Conservation (phyloP, 2,113 vertebrate species). For the Noctilio leporinus region DNA sequence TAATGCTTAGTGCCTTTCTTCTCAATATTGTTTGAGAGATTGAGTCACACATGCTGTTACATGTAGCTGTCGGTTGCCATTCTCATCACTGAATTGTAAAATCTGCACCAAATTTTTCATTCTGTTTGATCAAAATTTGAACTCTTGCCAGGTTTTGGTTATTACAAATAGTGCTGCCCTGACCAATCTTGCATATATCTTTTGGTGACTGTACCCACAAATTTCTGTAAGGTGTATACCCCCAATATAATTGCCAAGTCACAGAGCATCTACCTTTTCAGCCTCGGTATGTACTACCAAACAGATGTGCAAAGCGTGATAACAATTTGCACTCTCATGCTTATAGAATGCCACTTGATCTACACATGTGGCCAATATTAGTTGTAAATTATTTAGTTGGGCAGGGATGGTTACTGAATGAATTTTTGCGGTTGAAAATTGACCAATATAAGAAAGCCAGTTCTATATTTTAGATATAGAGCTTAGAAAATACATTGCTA, state of each 20-base stretch:
- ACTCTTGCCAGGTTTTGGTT: not conserved
- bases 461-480: not conserved
- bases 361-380: not conserved
- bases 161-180: not conserved
- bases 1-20: not conserved
- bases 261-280: not conserved
- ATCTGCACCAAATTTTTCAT: not conserved
- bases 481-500: not conserved
- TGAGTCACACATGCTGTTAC: not conserved
- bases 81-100: not conserved
- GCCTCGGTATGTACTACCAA: not conserved
- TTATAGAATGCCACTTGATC: not conserved
- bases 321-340: not conserved
- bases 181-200: not conserved
- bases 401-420: not conserved
- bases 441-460: not conserved
- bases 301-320: not conserved
- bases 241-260: not conserved
- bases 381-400: not conserved
- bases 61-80: not conserved
- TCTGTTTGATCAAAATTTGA: not conserved
- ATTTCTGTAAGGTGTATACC: not conserved
- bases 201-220: not conserved
- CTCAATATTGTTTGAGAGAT: not conserved
- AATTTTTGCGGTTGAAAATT: slow-evolving; percentile 7